These are phyloP conservation scores for Muscidifurax raptorellus DNA, from an alignment of 1,140 invertebrate species.

Conservation along the genomic window DNA sequence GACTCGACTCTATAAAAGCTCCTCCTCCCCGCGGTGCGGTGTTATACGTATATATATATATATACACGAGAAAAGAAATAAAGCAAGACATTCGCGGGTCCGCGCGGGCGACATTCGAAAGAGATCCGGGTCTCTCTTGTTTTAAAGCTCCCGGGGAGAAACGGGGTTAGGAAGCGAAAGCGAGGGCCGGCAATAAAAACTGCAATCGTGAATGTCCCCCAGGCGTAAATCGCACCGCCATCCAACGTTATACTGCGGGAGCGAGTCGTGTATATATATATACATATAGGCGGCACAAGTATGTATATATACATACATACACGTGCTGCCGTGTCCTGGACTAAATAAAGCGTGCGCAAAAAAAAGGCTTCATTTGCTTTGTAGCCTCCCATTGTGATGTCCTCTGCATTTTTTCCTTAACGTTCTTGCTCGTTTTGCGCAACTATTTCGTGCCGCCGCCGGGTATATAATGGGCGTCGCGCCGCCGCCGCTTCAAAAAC, in stretches of 20 bases:
- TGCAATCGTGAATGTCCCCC: constrained; percentile 29
- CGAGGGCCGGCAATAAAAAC: constrained; percentile 36
- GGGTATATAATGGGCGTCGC: constrained; percentile 18
- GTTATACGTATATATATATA: background rate
- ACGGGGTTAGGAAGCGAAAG: constrained; percentile 4
- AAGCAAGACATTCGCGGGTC: constrained; percentile 7
- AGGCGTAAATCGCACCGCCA: background rate
- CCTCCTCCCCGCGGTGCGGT: background rate
- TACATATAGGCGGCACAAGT: background rate
- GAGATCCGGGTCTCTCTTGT: constrained; percentile 21
- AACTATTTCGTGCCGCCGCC: constrained; percentile 24
- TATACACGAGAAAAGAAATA: constrained; percentile 1
- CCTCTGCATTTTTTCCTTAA: background rate
- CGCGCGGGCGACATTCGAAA: background rate
- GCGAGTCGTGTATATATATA: background rate
- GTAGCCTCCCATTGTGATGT: constrained; percentile 29
- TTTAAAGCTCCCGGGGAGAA: constrained; percentile 10
- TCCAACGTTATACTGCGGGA: background rate
- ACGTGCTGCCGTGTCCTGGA: background rate
- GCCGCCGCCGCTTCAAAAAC: constrained; percentile 26
- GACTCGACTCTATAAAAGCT: background rate
- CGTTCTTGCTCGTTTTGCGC: constrained; percentile 1
- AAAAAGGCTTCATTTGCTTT: constrained; percentile 34
- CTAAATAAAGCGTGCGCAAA: constrained; percentile 25
- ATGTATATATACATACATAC: background rate